Percentiles rank a stretch among this genome's conserved stretches.
Evolutionary conservation across 1,140 invertebrate species (phyloP).

Genomic region (Pygmarrhopalites habei): DNA sequence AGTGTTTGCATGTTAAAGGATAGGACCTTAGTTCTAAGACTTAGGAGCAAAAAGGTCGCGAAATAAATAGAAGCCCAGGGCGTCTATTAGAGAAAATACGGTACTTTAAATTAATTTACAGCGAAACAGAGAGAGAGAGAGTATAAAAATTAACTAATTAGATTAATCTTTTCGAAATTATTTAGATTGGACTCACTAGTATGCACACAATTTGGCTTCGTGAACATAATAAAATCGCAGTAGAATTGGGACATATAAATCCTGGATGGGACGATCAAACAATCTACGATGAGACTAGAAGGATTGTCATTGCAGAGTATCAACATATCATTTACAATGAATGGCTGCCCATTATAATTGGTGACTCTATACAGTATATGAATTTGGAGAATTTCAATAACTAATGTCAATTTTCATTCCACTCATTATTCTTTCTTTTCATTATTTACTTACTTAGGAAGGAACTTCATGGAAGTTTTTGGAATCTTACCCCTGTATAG

Average conservation of each 20-base stretch:
- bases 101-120: too few species aligned
- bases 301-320: constrained; percentile 47
- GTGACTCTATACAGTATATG: constrained; percentile 40
- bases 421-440: not conserved
- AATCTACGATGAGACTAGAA: constrained; percentile 51
- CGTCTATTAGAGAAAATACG: too few species aligned
- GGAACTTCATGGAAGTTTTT: constrained; percentile 31
- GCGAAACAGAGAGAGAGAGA: too few species aligned
- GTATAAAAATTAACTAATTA: too few species aligned
- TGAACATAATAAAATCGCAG: constrained; percentile 50
- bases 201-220: constrained; percentile 53
- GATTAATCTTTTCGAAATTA: too few species aligned
- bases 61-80: too few species aligned
- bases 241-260: constrained; percentile 45
- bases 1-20: too few species aligned
- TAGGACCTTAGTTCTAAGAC: too few species aligned
- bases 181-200: constrained; percentile 47
- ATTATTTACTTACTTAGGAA: constrained; percentile 14
- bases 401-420: too few species aligned
- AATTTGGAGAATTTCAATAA: too few species aligned
- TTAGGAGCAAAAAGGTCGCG: too few species aligned
- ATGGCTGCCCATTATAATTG: constrained; percentile 57
- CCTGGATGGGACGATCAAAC: constrained; percentile 48
- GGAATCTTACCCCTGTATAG: constrained; percentile 40
- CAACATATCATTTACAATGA: constrained; percentile 62